Percentiles rank a stretch among this genome's conserved stretches.
These are phyloP conservation scores for Eutolmus rufibarbis DNA, from an alignment of 2,888 invertebrate species.

Conservation along the genomic window DNA sequence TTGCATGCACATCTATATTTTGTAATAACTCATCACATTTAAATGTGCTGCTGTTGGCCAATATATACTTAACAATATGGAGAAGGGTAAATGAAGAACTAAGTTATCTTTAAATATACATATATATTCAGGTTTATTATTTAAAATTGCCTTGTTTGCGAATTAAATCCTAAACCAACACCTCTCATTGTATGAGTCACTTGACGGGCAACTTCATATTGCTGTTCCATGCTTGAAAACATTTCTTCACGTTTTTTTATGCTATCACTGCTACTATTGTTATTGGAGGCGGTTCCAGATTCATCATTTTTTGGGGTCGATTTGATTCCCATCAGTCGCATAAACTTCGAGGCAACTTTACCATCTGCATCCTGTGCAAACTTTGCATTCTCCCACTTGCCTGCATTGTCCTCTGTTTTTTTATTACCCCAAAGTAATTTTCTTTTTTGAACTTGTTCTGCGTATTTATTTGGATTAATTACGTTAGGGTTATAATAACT, in stretches of 20 bases:
- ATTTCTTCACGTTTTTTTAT: slow-evolving; percentile 73
- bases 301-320: slow-evolving; percentile 54
- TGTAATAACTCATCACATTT: not conserved
- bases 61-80: not conserved
- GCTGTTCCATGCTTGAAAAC: slow-evolving; percentile 92
- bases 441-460: slow-evolving; percentile 89
- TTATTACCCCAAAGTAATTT: slow-evolving; percentile 91
- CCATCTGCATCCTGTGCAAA: slow-evolving; percentile 93
- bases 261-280: slow-evolving; percentile 52
- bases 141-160: slow-evolving; percentile 63
- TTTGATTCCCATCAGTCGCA: slow-evolving; percentile 95
- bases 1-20: no score
- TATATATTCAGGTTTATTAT: not conserved
- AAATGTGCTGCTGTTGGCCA: not conserved
- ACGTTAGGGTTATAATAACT: slow-evolving; percentile 79
- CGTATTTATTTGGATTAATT: slow-evolving; percentile 79
- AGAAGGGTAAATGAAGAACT: not conserved
- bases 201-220: slow-evolving; percentile 94
- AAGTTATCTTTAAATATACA: not conserved
- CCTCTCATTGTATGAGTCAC: slow-evolving; percentile 96
- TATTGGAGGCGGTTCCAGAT: not conserved
- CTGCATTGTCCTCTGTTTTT: slow-evolving; percentile 63
- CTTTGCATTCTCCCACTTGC: slow-evolving; percentile 82
- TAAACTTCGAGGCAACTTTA: slow-evolving; percentile 92
- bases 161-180: slow-evolving; percentile 80